These are phyloP conservation scores for Nymphicus hollandicus DNA, from an alignment of 2,113 vertebrate genomes.

Conservation along the genomic window DNA sequence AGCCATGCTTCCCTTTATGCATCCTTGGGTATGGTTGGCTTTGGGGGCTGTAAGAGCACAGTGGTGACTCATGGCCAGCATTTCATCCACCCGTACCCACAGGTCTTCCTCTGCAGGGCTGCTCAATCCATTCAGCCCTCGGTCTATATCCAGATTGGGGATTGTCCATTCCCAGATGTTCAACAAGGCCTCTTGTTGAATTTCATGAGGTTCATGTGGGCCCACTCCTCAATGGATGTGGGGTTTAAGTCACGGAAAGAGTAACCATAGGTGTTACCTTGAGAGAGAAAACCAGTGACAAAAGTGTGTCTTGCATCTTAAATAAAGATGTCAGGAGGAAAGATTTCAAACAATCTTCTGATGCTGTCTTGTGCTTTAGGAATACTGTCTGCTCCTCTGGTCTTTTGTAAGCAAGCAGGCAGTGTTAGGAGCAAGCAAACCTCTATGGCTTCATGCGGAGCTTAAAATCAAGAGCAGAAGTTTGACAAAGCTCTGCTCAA, in stretches of 20 bases:
- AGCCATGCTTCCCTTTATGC: not conserved
- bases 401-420: not conserved
- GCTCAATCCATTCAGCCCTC: not conserved
- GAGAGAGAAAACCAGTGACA: not conserved
- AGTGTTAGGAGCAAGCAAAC: not conserved
- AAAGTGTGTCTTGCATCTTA: not conserved
- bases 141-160: not conserved
- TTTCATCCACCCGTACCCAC: not conserved
- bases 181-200: not conserved
- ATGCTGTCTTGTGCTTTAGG: not conserved
- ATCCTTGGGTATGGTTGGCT: not conserved
- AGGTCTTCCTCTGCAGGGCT: not conserved
- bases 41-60: not conserved
- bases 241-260: not conserved
- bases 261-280: not conserved
- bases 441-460: not conserved
- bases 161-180: not conserved
- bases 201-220: accelerated
- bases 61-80: accelerated
- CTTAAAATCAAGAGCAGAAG: not conserved
- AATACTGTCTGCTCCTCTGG: not conserved
- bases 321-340: not conserved
- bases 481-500: not conserved
- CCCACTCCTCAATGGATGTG: not conserved
- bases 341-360: not conserved